A percentile compares a stretch with the other conserved stretches of the same genome.
Evolutionary conservation across 2,797 vertebrate species (phyloP).

Genomic region (Melanotaenia pygmaea): DNA sequence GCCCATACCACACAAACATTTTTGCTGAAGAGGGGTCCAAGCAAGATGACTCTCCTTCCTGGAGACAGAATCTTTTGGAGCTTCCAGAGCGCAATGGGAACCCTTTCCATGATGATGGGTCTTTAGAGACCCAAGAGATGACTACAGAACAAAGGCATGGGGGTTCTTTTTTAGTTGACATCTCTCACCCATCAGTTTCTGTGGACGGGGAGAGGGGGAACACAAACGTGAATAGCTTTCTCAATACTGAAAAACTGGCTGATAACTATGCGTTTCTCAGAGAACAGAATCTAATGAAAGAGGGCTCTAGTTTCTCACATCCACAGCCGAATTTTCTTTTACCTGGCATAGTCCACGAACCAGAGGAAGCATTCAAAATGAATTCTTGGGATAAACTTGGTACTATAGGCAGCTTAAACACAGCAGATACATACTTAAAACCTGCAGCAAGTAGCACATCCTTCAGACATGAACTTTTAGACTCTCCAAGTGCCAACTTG

Average conservation of each 20-base stretch:
- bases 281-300: slow-evolving; percentile 88
- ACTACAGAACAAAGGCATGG: slow-evolving; percentile 55
- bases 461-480: slow-evolving; percentile 75
- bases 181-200: slow-evolving; percentile 65
- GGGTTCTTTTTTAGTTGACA: slow-evolving; percentile 78
- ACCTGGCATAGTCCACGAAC: slow-evolving; percentile 72
- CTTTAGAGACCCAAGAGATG: slow-evolving; percentile 45
- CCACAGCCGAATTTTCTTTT: slow-evolving; percentile 74
- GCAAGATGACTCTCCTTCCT: slow-evolving; percentile 81
- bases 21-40: slow-evolving; percentile 84
- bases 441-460: slow-evolving; percentile 62
- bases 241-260: slow-evolving; percentile 85
- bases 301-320: slow-evolving; percentile 65
- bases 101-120: slow-evolving; percentile 63
- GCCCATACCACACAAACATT: slow-evolving; percentile 87
- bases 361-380: slow-evolving; percentile 77
- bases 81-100: slow-evolving; percentile 84
- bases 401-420: slow-evolving; percentile 73
- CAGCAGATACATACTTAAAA: slow-evolving; percentile 72
- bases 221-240: slow-evolving; percentile 65
- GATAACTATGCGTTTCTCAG: slow-evolving; percentile 93
- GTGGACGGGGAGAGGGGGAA: slow-evolving; percentile 63
- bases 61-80: slow-evolving; percentile 82
- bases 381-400: slow-evolving; percentile 77
- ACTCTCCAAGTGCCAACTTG: slow-evolving; percentile 58